A percentile compares a stretch with the other conserved stretches of the same genome.
Evolutionary conservation across 30 jellyfish, hydroid and myxozoan species (phyloP).

Genomic region (Hydractinia symbiolongicarpus): DNA sequence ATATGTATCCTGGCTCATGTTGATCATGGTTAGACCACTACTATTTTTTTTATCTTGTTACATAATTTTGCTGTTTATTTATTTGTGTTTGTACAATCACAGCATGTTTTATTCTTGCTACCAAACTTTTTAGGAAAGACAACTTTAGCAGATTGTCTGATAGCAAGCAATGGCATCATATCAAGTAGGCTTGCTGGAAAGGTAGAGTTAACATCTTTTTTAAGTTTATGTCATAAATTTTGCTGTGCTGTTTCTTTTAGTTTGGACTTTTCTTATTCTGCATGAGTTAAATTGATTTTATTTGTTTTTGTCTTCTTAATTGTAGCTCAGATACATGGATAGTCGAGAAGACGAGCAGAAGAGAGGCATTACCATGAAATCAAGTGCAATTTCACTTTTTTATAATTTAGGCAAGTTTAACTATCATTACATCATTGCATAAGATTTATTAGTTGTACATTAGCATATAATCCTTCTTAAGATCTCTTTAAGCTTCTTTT

Average conservation of each 20-base stretch:
- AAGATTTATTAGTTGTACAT: neutral
- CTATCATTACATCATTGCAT: neutral
- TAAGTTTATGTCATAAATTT: neutral
- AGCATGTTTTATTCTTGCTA: neutral
- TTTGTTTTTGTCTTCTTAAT: neutral
- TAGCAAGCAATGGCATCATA: slow-evolving; percentile 97
- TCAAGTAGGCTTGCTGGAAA: slow-evolving; percentile 94
- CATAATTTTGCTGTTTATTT: neutral
- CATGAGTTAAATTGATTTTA: neutral
- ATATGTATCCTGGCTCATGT: slow-evolving; percentile 98
- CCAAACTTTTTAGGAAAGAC: slow-evolving; percentile 70
- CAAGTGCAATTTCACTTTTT: slow-evolving; percentile 87
- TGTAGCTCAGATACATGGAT: slow-evolving; percentile 97
- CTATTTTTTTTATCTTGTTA: neutral
- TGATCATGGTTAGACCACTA: slow-evolving; percentile 82
- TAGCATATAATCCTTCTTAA: neutral
- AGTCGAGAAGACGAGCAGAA: slow-evolving; percentile 97
- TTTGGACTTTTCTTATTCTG: neutral
- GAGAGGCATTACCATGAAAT: slow-evolving; percentile 98
- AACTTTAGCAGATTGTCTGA: slow-evolving; percentile 90
- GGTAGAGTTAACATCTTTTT: slow-evolving; percentile 32
- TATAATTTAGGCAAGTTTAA: slow-evolving; percentile 46
- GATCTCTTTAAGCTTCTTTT: neutral
- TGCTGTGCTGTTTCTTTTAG: neutral
- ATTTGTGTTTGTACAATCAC: neutral